Percentiles rank a stretch among this genome's conserved stretches.
phyloP scores from a whole-genome alignment of 2,888 invertebrate genomes.

The Nysson spinosus region DNA sequence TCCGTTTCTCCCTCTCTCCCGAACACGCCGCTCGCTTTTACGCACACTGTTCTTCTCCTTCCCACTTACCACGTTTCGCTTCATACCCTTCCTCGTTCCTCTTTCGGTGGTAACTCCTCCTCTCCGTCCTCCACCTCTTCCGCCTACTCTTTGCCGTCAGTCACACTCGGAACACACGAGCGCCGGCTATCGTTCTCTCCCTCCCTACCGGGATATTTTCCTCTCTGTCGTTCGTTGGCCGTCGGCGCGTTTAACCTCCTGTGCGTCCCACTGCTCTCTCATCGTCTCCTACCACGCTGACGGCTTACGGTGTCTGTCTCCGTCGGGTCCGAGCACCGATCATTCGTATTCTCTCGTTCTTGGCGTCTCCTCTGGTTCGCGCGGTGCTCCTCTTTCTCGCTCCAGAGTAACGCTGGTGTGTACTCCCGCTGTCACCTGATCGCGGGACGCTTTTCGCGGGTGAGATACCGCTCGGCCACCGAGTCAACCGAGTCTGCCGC shows the following conservation, averaged over 20 bases:
- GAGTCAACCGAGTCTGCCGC: slow-evolving; percentile 68
- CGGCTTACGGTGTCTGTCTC: slow-evolving; percentile 24
- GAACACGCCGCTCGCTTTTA: slow-evolving; percentile 40
- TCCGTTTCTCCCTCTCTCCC: slow-evolving; percentile 32
- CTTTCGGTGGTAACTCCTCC: slow-evolving; percentile 25
- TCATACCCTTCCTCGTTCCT: slow-evolving; percentile 13
- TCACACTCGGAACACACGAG: slow-evolving; percentile 55
- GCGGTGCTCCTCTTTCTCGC: slow-evolving; percentile 50
- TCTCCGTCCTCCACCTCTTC: slow-evolving; percentile 26
- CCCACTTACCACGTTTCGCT: slow-evolving; percentile 8
- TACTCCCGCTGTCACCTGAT: slow-evolving; percentile 73
- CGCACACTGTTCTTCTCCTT: slow-evolving; percentile 34
- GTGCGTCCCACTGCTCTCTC: slow-evolving; percentile 24
- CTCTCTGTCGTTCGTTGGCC: slow-evolving; percentile 41
- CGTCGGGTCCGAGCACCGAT: slow-evolving; percentile 23
- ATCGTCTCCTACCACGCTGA: slow-evolving; percentile 32
- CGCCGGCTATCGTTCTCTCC: slow-evolving; percentile 55
- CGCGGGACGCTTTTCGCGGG: slow-evolving; percentile 74
- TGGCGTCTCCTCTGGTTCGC: slow-evolving; percentile 43
- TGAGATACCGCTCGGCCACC: slow-evolving; percentile 72
- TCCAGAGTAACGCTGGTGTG: slow-evolving; percentile 60
- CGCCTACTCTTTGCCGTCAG: slow-evolving; percentile 44
- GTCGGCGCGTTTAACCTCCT: slow-evolving; percentile 57
- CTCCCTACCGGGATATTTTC: slow-evolving; percentile 22
- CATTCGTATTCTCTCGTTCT: slow-evolving; percentile 39